These are phyloP conservation scores for Sylvicola cinctus DNA, from an alignment of 2,888 invertebrate genomes.

Conservation along the genomic window DNA sequence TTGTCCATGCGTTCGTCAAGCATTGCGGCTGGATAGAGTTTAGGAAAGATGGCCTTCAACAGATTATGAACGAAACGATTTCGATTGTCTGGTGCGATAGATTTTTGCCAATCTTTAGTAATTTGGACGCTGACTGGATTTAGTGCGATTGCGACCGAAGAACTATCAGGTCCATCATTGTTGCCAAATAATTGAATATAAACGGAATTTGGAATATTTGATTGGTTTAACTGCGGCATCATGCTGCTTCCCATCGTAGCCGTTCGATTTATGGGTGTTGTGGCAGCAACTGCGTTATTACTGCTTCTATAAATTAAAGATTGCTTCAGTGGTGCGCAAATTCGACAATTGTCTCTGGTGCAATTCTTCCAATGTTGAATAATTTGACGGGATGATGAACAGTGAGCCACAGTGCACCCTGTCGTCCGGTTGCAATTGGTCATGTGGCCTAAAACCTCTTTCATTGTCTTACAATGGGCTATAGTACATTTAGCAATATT, in stretches of 20 bases:
- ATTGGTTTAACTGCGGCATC: slow-evolving; percentile 7
- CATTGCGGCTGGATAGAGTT: slow-evolving; percentile 90
- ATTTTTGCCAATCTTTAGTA: slow-evolving; percentile 93
- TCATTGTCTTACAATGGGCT: slow-evolving; percentile 99
- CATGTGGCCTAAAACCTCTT: slow-evolving; percentile 95
- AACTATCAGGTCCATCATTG: slow-evolving; percentile 18
- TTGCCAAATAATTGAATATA: slow-evolving; percentile 21
- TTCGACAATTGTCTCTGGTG: slow-evolving; percentile 85
- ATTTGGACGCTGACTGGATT: slow-evolving; percentile 12
- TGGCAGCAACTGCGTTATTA: slow-evolving; percentile 10
- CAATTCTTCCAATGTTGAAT: slow-evolving; percentile 99
- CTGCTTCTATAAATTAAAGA: slow-evolving; percentile 40
- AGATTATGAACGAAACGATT: slow-evolving; percentile 98
- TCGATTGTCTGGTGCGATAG: slow-evolving; percentile 89
- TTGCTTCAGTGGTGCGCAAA: slow-evolving; percentile 92
- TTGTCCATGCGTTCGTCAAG: slow-evolving; percentile 94
- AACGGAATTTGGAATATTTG: slow-evolving; percentile 25
- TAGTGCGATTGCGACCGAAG: slow-evolving; percentile 11
- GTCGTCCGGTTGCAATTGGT: slow-evolving; percentile 84
- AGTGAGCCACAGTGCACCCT: slow-evolving; percentile 83
- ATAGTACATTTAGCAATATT: slow-evolving; percentile 49
- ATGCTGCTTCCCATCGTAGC: slow-evolving; percentile 16
- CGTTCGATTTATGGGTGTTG: slow-evolving; percentile 9
- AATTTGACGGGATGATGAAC: slow-evolving; percentile 96
- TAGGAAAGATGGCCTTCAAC: slow-evolving; percentile 98